A percentile compares a stretch with the other conserved stretches of the same genome.
These are phyloP conservation scores for Patella depressa DNA, from an alignment of 2,888 invertebrate genomes.

Conservation along the genomic window DNA sequence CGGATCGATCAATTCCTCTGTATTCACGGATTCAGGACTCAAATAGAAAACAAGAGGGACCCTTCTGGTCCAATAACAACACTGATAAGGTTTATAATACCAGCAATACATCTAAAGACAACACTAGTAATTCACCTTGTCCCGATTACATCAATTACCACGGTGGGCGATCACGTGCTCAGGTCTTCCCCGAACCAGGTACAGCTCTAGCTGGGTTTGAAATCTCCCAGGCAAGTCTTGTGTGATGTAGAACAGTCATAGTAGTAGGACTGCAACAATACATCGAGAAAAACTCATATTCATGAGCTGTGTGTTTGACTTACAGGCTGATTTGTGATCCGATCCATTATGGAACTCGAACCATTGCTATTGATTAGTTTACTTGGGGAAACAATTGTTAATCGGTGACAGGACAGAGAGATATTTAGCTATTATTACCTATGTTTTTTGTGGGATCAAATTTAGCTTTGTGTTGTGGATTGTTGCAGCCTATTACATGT, in stretches of 20 bases:
- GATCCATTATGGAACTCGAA: too few relatives aligned
- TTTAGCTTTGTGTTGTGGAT: too few relatives aligned
- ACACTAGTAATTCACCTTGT: not conserved
- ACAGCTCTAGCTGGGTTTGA: constrained; percentile 49
- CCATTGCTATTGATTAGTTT: too few relatives aligned
- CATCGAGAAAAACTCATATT: too few relatives aligned
- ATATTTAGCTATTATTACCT: too few relatives aligned
- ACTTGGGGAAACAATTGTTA: too few relatives aligned
- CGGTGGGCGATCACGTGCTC: constrained; percentile 41
- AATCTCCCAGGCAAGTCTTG: constrained; percentile 54
- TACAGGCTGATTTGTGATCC: too few relatives aligned
- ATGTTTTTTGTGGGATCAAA: too few relatives aligned
- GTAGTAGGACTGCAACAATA: too few relatives aligned
- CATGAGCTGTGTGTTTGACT: too few relatives aligned
- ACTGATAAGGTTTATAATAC: constrained; percentile 12
- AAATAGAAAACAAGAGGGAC: constrained; percentile 9
- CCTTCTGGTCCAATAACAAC: constrained; percentile 24
- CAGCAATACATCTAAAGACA: not conserved
- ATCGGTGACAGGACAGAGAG: too few relatives aligned
- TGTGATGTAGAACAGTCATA: constrained; percentile 24
- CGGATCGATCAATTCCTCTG: not conserved
- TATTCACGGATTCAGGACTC: constrained; percentile 7
- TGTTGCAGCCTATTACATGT: too few relatives aligned
- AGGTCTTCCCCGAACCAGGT: constrained; percentile 51
- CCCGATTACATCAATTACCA: constrained; percentile 30